Base-by-base conservation (phyloP, 2,888 invertebrate genomes). In the Drosophila multiciliata region DNA sequence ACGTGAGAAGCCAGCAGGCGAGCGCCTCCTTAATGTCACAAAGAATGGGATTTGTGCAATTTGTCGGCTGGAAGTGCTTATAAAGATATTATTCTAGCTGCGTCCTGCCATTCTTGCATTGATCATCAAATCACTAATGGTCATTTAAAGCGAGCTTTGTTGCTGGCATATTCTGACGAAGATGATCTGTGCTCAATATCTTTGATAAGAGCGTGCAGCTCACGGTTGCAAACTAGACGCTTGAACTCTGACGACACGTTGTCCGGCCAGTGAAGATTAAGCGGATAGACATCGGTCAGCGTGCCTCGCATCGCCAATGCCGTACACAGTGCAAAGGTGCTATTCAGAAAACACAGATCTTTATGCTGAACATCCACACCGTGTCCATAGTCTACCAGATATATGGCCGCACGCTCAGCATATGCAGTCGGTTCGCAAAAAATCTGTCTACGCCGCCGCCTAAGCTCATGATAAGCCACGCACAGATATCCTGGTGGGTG, bases 371-470 rank as follows among this genome's bases (percentile, higher is more conserved):
- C 36, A 4, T 66, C 5, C 7, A 9, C 55, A 6, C 23, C 8
- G 8, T 2, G 42, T 2, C 70, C 81, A 61, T 45, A 80, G 52
- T 82, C 81, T 7, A 66, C 9, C 1, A 72, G 70, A 55, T 57
- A 76, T 6, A 83, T 15, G 1, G 36, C 4, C 0, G 66, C 67
- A 0, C 0, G 0, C 0, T 32, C 6, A 8, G 9, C 17, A 8
- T 8, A 1, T 0, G n/a, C 0, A 8, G 4, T 7, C 3, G 70
- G 66, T 2, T 55, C n/a, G 0, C 23, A 3, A 29, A 69, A 9
- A 29, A 82, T 69, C 0, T 53, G 54, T 1, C 49, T 73, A 2
- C 82, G 83, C 0, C 70, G 58, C 78, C 83, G 80, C 2, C 0
- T 7, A 0, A 0, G 0, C 1, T 61, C 3, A 33, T 48, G 12